Percentiles rank a stretch among this genome's conserved stretches.
These are phyloP conservation scores for Ageneiosus marmoratus DNA, from an alignment of 2,113 vertebrate genomes.

Conservation along the genomic window DNA sequence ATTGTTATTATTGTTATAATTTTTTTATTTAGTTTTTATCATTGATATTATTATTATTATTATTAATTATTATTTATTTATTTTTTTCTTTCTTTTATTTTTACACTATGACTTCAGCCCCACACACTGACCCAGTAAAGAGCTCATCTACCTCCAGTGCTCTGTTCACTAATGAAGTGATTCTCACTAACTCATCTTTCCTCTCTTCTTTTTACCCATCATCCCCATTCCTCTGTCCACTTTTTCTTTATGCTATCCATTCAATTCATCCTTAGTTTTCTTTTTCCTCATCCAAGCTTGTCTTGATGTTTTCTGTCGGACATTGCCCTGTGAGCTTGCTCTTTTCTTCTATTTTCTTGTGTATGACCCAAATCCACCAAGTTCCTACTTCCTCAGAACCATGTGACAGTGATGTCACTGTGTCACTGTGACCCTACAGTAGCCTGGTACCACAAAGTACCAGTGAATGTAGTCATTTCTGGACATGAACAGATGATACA, in stretches of 20 bases:
- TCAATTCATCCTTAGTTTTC: neutral
- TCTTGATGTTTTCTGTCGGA: neutral
- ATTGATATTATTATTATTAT: too few species aligned
- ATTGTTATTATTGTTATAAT: too few species aligned
- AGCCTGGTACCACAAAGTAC: too few species aligned
- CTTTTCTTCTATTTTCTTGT: neutral
- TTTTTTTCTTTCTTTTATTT: too few species aligned
- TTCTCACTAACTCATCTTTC: slow-evolving; percentile 42
- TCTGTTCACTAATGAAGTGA: slow-evolving; percentile 12
- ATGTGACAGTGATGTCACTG: too few species aligned
- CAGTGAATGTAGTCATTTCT: neutral
- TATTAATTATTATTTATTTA: too few species aligned
- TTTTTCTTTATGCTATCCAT: neutral
- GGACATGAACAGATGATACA: neutral
- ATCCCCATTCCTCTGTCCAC: slow-evolving; percentile 45
- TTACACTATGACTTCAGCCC: too few species aligned
- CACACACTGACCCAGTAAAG: neutral
- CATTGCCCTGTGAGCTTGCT: too few species aligned
- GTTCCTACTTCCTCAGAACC: neutral
- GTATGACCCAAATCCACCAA: slow-evolving; percentile 1
- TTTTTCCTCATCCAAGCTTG: slow-evolving; percentile 21
- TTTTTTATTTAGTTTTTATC: too few species aligned
- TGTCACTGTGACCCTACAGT: too few species aligned
- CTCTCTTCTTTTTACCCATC: slow-evolving; percentile 51
- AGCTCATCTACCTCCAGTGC: neutral